Evolutionary conservation across 2,797 vertebrate species (phyloP).

Genomic region (Fringilla coelebs): DNA sequence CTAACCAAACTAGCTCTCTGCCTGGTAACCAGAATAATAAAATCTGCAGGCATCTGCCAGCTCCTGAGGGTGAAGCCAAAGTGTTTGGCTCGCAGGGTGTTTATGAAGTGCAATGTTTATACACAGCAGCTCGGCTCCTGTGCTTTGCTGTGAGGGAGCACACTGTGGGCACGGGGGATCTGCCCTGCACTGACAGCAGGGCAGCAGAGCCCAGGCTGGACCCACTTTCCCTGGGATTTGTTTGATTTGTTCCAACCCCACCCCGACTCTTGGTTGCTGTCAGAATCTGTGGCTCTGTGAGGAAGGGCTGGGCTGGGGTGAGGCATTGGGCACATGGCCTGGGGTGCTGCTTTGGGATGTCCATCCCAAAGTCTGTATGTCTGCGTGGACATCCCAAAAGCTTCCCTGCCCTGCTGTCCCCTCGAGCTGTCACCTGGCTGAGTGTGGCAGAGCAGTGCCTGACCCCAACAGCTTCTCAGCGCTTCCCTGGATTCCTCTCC

Average conservation of each 20-base stretch:
- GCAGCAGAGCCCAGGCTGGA: not conserved
- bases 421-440: not conserved
- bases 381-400: not conserved
- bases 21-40: constrained; percentile 58
- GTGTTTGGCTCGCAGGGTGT: not conserved
- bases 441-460: not conserved
- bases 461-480: not conserved
- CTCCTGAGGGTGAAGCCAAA: constrained; percentile 10
- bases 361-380: not conserved
- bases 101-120: not conserved
- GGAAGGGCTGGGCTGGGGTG: not conserved
- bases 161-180: accelerated
- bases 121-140: not conserved
- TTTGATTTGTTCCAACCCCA: not conserved
- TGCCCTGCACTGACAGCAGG: not conserved
- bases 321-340: accelerated
- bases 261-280: not conserved
- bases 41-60: constrained; percentile 50
- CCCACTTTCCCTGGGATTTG: not conserved
- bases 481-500: not conserved
- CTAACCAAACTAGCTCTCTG: constrained; percentile 55
- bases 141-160: not conserved
- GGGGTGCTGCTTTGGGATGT: not conserved
- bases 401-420: not conserved
- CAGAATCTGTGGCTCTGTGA: accelerated